Percentiles rank a stretch among this genome's conserved stretches.
These are phyloP conservation scores for Pygoscelis adeliae DNA, from an alignment of 2,113 vertebrate genomes.

Conservation along the genomic window DNA sequence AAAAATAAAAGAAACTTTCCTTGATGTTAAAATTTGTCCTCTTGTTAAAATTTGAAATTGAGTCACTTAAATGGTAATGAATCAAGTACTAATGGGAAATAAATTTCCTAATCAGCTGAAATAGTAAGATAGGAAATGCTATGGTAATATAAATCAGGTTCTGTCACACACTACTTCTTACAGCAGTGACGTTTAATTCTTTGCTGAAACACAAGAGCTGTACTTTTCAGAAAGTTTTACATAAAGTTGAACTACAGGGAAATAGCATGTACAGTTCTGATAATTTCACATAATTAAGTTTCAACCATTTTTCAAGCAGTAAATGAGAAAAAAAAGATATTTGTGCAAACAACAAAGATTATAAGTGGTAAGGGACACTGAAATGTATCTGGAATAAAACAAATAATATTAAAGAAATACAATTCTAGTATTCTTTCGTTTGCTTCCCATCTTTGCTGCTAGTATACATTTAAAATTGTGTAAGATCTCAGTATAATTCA, in stretches of 20 bases:
- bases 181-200: background rate
- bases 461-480: background rate
- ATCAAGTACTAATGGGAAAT: background rate
- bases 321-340: background rate
- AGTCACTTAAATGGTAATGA: background rate
- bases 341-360: background rate
- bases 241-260: background rate
- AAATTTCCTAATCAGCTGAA: background rate
- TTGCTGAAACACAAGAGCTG: background rate
- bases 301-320: background rate
- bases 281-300: background rate
- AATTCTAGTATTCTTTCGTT: background rate
- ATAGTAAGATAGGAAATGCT: background rate
- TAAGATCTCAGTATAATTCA: background rate
- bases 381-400: background rate
- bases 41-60: background rate
- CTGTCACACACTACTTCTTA: background rate
- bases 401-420: background rate
- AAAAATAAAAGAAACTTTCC: background rate
- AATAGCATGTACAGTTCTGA: background rate
- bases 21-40: background rate
- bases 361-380: background rate
- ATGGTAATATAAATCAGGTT: background rate
- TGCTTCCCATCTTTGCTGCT: background rate
- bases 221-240: background rate